phyloP scores from a whole-genome alignment of 2,888 invertebrate species.

The Cerastis rubricosa region DNA sequence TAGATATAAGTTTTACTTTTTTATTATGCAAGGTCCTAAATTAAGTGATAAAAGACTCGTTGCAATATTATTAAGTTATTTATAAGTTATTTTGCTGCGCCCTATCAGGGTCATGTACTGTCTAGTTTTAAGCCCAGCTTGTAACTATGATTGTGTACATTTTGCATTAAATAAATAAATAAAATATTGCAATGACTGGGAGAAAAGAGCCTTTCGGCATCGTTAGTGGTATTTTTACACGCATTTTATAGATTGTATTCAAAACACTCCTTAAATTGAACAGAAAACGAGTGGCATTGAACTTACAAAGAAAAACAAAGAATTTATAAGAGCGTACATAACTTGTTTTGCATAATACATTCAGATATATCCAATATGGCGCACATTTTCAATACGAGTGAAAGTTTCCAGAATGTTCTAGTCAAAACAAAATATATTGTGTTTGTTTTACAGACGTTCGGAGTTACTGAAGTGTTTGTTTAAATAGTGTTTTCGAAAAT shows the following conservation, averaged over 20 bases:
- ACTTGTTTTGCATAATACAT: conserved; percentile 77
- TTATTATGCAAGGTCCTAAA: too few species aligned
- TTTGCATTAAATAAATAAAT: too few species aligned
- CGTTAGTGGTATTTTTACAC: too few species aligned
- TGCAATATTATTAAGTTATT: too few species aligned
- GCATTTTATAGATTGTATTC: background rate
- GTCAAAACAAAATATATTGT: conserved; percentile 64
- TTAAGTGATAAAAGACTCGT: too few species aligned
- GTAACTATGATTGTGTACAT: too few species aligned
- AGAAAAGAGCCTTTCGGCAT: too few species aligned
- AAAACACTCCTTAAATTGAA: background rate
- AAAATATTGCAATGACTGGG: too few species aligned
- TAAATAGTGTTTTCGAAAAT: conserved; percentile 39
- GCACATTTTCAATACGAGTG: conserved; percentile 71
- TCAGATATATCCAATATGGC: conserved; percentile 78
- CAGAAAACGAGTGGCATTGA: conserved; percentile 37
- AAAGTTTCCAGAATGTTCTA: conserved; percentile 63
- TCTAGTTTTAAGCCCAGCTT: too few species aligned
- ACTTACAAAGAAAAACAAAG: conserved; percentile 25
- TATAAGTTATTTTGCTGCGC: too few species aligned
- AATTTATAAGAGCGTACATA: conserved; percentile 39
- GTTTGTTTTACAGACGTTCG: conserved; percentile 51
- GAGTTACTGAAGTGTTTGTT: conserved; percentile 42
- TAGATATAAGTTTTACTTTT: too few species aligned
- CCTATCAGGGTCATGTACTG: too few species aligned